Evolutionary conservation across 2,113 vertebrate genomes (phyloP).

Genomic region (Tylochromis polylepis): DNA sequence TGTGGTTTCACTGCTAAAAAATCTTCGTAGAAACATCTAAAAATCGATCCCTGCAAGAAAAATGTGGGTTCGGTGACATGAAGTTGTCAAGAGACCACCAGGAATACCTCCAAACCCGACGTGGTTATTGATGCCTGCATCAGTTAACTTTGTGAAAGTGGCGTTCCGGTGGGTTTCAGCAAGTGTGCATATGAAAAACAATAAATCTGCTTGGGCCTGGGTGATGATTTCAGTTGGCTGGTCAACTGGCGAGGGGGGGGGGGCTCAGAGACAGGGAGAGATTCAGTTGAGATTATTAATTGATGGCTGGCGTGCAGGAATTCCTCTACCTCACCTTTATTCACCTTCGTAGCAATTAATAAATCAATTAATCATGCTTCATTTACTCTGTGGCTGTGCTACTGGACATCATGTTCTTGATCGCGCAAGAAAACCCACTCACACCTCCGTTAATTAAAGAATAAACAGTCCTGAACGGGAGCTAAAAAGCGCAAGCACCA

Average conservation of each 20-base stretch:
- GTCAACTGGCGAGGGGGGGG: neutral
- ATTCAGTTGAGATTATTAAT: conserved; percentile 47
- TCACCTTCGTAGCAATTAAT: conserved; percentile 60
- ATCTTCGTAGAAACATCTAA: neutral
- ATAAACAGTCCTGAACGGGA: conserved; percentile 50
- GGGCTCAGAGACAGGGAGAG: neutral
- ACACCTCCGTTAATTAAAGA: conserved; percentile 43
- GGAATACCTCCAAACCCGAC: neutral
- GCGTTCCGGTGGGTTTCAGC: neutral
- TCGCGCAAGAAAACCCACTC: neutral
- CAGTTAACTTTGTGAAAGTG: neutral
- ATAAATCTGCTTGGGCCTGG: neutral
- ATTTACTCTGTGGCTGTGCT: conserved; percentile 69
- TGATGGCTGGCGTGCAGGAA: conserved; percentile 43
- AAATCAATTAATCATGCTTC: conserved; percentile 73
- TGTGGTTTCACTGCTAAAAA: neutral
- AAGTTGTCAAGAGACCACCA: neutral
- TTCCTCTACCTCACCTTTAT: conserved; percentile 35
- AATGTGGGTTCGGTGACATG: neutral
- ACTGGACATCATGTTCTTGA: neutral
- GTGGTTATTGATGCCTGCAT: neutral
- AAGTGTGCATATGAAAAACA: neutral
- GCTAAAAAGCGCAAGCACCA: conserved; percentile 35
- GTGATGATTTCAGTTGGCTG: neutral
- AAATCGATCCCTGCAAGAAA: neutral